Evolutionary conservation across 2,888 invertebrate genomes (phyloP), one percentile per base, ranked within the genome.

Genomic region (Tenthredo notha): DNA sequence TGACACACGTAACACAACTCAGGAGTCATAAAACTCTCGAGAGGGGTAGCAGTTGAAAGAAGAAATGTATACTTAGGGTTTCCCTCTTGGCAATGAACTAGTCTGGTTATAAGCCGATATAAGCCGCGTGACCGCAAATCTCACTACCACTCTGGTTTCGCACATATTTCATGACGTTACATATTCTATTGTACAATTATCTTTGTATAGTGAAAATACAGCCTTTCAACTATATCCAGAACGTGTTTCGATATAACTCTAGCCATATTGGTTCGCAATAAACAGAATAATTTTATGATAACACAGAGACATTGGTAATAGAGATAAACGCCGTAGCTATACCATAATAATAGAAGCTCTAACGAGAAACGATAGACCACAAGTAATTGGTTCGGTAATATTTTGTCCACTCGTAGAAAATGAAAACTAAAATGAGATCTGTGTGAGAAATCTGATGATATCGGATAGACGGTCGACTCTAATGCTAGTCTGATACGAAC

Each of bases 31-130:
- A 80, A 61, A 80, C 80, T 40, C 40, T 21, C 9, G 83, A 83
- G 61, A 61, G 70, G 67, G 43, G 61, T 61, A 67, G 83, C 43
- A 67, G 67, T 70, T 83, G 43, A 83, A 25, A 43, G 43, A 83
- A 67, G 50, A 83, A 37, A 83, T 70, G 83, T 29, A 65, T 47
- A 91, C 90, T 93, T 93, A 92, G 90, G 93, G 93, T 92, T 93
- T 93, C 92, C 87, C 87, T 89, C 90, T 90, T 91, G 91, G 91
- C 91, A 91, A 91, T 91, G 91, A 91, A 91, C 91, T 90, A 91
- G 90, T 90, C 91, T 90, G 90, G 90, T 90, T 90, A 89, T 90
- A 91, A 92, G 91, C 91, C 88, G 67, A 67, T 83, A 67, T 83
- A 83, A 83, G 83, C 83, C 83, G 47, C 67, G 33, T 83, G 83